Evolutionary conservation across 2,113 vertebrate species (phyloP), one percentile per base, ranked within the genome.

Genomic region (Orientallactaga bullata): DNA sequence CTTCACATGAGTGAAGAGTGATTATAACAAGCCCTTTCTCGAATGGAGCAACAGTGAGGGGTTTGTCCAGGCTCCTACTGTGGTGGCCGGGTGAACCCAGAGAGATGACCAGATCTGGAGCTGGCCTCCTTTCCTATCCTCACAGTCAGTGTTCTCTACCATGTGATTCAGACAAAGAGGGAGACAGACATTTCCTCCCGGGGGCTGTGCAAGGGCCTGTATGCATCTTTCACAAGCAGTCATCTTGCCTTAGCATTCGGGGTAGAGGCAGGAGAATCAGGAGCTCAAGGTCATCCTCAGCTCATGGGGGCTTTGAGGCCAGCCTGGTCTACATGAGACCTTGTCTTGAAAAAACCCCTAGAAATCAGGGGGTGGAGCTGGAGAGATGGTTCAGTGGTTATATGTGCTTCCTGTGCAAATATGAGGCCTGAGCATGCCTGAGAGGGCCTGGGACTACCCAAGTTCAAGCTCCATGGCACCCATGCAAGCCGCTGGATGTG

Each of bases 151-250:
- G 47, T 21, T 18, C 42, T 42, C 65, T 24, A 8, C 79, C 51
- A 4, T 10, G 1, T 17, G 21, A 9, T 5, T 47, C 15, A 37
- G 17, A 30, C 2, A 0, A 32, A 37, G 51, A 84, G 60, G 66
- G 47, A 30, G 12, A 2, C 26, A 10, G 78, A 23, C 0, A 0
- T 9, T 3, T 21, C n/a, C 74, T 76, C 9, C 12, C 10, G 1
- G 3, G 3, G 37, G 12, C 21, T 3, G 2, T 13, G 9, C n/a
- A 26, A 7, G 42, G n/a, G 28, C 0, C 3, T 12, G 60, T 2
- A 17, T 1, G 11, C 13, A 30, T 21, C 5, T 16, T 7, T 30
- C n/a, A 7, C 66, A 10, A 4, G 13, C 17, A 5, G 16, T 37
- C 58, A 26, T 82, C 24, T 66, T 11, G 42, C 66, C 39, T 6